Base-by-base conservation (phyloP, 2,113 vertebrate species). In the Nestor notabilis region DNA sequence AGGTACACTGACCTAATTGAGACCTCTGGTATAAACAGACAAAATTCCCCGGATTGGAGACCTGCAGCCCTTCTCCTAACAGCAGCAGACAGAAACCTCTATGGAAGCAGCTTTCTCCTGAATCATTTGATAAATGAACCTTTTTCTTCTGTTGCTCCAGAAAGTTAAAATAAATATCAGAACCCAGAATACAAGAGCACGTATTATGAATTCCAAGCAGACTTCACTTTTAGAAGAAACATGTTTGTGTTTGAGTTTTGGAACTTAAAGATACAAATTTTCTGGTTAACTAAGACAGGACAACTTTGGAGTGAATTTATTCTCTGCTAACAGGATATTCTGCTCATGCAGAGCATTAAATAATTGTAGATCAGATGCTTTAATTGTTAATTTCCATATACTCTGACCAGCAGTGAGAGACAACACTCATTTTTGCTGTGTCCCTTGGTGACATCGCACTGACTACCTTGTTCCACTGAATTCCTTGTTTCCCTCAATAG, bases 91-190 rank as follows among this genome's bases (percentile, higher is more conserved):
- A 95, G 60, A 84, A 47, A 89, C 23, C 17, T 43, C 41, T 83
- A 13, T 10, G n/a, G 94, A 93, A 91, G 74, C 69, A 89, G n/a
- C 64, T 87, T 89, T 87, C 43, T 84, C 33, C 60, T 2, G 8
- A 84, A 69, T 69, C 9, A 28, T 60, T n/a, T 92, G 89, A 89
- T 52, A 94, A 93, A 94, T 61, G 39, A 93, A 80, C 31, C 14
- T 52, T 93, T 87, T 92, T 87, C 37, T 92, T 87, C 89, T 78
- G 56, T 49, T 82, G 56, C 77, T 95, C 61, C 87, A 92, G 52
- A 63, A 96, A 79, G 56, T 65, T 61, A 84, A 95, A 89, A 84
- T 68, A 96, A 93, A 87, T 91, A 89, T 70, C 47, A 61, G 65
- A 92, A 41, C 29, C 21, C 72, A 79, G 76, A 93, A 68, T 47